Evolutionary conservation across 2,888 invertebrate species (phyloP).

Genomic region (Theodoxus fluviatilis): DNA sequence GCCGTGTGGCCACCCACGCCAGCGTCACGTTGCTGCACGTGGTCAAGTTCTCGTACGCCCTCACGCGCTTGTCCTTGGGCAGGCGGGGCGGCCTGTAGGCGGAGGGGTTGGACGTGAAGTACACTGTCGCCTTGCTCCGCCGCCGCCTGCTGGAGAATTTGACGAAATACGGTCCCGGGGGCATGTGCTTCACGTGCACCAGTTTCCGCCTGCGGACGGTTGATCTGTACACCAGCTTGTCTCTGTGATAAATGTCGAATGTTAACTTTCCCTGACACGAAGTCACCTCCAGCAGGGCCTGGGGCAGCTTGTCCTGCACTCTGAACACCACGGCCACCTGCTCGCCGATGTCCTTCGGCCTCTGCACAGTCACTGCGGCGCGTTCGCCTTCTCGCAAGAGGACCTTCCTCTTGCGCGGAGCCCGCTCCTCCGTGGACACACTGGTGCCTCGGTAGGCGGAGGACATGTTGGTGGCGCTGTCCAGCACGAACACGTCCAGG

Average conservation of each 20-base stretch:
- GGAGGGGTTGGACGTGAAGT: constrained; percentile 37
- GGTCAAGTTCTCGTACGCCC: constrained; percentile 52
- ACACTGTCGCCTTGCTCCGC: constrained; percentile 41
- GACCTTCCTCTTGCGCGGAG: constrained; percentile 28
- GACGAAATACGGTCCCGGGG: constrained; percentile 42
- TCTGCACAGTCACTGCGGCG: constrained; percentile 35
- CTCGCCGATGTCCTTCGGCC: constrained; percentile 20
- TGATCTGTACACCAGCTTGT: constrained; percentile 35
- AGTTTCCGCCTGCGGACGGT: constrained; percentile 40
- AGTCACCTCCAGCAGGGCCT: constrained; percentile 33
- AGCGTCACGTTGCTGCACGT: constrained; percentile 60
- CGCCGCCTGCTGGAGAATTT: constrained; percentile 35
- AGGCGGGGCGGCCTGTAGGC: constrained; percentile 49
- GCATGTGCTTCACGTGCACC: constrained; percentile 40
- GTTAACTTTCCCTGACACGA: constrained; percentile 44
- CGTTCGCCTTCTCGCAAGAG: constrained; percentile 46
- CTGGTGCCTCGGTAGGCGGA: constrained; percentile 67
- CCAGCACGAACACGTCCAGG: constrained; percentile 70
- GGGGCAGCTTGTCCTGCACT: constrained; percentile 28
- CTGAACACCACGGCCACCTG: constrained; percentile 30
- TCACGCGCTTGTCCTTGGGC: constrained; percentile 54
- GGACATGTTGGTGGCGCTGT: constrained; percentile 68
- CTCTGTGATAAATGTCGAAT: constrained; percentile 38
- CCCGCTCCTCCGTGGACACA: constrained; percentile 42
- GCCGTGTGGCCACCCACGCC: constrained; percentile 58